phyloP scores from a whole-genome alignment of 2,888 invertebrate species.

The Rhorus exstirpatorius region DNA sequence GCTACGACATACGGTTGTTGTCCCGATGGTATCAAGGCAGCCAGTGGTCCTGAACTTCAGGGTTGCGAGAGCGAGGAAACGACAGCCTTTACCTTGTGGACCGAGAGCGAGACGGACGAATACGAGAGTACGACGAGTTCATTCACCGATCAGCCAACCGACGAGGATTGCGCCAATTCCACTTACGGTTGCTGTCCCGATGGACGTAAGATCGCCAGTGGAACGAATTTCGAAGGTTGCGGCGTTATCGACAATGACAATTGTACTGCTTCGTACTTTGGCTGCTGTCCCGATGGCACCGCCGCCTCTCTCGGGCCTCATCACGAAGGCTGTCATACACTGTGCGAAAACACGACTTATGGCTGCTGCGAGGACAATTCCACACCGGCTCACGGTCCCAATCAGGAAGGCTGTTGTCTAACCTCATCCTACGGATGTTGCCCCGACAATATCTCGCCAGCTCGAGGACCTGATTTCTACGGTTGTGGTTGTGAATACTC shows the following conservation, averaged over 20 bases:
- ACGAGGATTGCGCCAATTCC: conserved; percentile 87
- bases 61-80: conserved; percentile 82
- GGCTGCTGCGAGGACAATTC: conserved; percentile 96
- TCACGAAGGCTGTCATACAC: conserved; percentile 91
- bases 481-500: conserved; percentile 93
- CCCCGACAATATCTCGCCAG: conserved; percentile 94
- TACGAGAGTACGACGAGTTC: conserved; percentile 74
- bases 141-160: conserved; percentile 77
- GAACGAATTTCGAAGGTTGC: conserved; percentile 90
- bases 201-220: conserved; percentile 88
- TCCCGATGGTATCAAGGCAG: conserved; percentile 89
- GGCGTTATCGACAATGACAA: conserved; percentile 85
- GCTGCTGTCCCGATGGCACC: conserved; percentile 92
- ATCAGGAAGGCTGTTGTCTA: conserved; percentile 94
- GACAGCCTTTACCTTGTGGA: conserved; percentile 42
- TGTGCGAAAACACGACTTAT: conserved; percentile 90
- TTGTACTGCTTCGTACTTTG: conserved; percentile 89
- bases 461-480: conserved; percentile 91
- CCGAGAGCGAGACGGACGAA: conserved; percentile 59
- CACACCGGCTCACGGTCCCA: conserved; percentile 95
- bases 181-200: conserved; percentile 93
- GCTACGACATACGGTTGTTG: conserved; percentile 90
- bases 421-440: conserved; percentile 94
- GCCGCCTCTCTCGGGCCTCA: conserved; percentile 90
- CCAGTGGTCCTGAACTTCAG: conserved; percentile 88